Evolutionary conservation across 2,888 invertebrate genomes (phyloP).

Genomic region (Lypha dubia): DNA sequence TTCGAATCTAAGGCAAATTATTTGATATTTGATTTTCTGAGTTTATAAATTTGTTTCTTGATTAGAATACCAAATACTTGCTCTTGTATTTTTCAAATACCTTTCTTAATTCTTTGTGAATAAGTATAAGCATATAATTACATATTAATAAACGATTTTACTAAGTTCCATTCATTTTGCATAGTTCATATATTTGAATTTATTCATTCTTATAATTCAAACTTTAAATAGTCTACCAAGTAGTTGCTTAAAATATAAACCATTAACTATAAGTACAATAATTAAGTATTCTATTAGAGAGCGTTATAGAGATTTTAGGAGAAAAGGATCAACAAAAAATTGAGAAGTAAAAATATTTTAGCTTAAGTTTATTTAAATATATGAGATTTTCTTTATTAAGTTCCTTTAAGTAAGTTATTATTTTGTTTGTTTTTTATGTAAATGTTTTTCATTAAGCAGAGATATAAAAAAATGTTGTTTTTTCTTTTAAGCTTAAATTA

Average conservation of each 20-base stretch:
- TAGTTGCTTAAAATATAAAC: slow-evolving; percentile 56
- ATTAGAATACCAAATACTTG: too few species aligned
- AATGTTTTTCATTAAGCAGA: slow-evolving; percentile 61
- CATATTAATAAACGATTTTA: slow-evolving; percentile 25
- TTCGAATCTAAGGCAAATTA: too few species aligned
- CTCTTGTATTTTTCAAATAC: too few species aligned
- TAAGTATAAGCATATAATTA: slow-evolving; percentile 29
- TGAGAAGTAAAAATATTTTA: neutral
- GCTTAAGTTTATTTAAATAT: slow-evolving; percentile 41
- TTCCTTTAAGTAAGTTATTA: slow-evolving; percentile 32
- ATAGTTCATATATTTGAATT: slow-evolving; percentile 25
- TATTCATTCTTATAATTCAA: slow-evolving; percentile 15
- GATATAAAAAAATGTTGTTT: slow-evolving; percentile 62
- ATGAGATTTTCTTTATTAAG: slow-evolving; percentile 44
- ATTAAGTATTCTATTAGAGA: slow-evolving; percentile 64
- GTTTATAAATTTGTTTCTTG: too few species aligned
- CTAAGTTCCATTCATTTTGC: slow-evolving; percentile 13
- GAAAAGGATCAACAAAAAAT: slow-evolving; percentile 19
- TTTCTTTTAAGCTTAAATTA: slow-evolving; percentile 26
- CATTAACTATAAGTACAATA: slow-evolving; percentile 70
- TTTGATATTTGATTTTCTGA: too few species aligned
- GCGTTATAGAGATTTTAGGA: slow-evolving; percentile 44
- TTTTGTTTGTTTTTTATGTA: slow-evolving; percentile 28
- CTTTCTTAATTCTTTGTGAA: neutral
- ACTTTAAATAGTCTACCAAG: slow-evolving; percentile 57